Evolutionary conservation across 2,888 invertebrate genomes (phyloP).

Genomic region (Drosophila prolongata): DNA sequence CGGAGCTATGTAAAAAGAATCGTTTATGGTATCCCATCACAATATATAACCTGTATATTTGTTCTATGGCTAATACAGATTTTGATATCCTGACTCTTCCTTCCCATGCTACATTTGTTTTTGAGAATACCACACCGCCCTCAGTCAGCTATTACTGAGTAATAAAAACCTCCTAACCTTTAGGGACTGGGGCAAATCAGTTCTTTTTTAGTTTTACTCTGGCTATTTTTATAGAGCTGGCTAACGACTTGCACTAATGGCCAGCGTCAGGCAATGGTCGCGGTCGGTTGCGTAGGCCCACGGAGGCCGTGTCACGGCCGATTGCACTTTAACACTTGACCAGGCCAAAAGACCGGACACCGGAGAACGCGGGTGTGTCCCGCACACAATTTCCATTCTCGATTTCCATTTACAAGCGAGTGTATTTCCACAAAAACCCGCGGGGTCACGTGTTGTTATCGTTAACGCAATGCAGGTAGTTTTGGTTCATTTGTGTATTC

Average conservation of each 20-base stretch:
- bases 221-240: slow-evolving; percentile 42
- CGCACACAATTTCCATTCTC: slow-evolving; percentile 28
- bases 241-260: slow-evolving; percentile 74
- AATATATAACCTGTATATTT: too few species aligned
- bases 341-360: slow-evolving; percentile 55
- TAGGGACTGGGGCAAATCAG: slow-evolving; percentile 42
- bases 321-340: slow-evolving; percentile 78
- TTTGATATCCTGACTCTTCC: too few species aligned
- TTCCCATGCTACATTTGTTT: too few species aligned
- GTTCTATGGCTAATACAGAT: too few species aligned
- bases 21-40: too few species aligned
- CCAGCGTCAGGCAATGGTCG: slow-evolving; percentile 57
- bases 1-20: too few species aligned
- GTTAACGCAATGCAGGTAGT: slow-evolving; percentile 65
- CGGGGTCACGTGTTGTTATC: slow-evolving; percentile 73
- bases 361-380: slow-evolving; percentile 45
- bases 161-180: slow-evolving; percentile 15
- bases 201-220: slow-evolving; percentile 34
- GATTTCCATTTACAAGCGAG: slow-evolving; percentile 17
- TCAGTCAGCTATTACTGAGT: background rate
- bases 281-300: slow-evolving; percentile 41
- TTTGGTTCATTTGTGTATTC: slow-evolving; percentile 48
- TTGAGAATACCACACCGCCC: too few species aligned
- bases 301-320: slow-evolving; percentile 63
- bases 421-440: slow-evolving; percentile 29